Conservation (phyloP, 1,140 invertebrate species). For the Nomia melanderi region DNA sequence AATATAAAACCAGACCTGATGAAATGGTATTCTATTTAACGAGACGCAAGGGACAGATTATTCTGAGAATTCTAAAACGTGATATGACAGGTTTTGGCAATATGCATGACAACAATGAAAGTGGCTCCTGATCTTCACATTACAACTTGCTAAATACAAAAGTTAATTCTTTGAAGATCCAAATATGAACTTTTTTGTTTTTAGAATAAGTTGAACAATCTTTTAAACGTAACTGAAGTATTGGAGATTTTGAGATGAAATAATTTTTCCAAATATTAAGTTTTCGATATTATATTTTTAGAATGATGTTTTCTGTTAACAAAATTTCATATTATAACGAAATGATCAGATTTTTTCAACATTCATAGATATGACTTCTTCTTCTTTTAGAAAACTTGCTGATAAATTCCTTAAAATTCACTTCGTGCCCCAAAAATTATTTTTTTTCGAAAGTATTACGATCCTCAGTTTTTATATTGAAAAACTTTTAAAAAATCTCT, state of each 20-base stretch:
- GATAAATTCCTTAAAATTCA: too few species aligned
- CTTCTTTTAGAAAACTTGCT: too few species aligned
- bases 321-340: too few species aligned
- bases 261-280: too few species aligned
- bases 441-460: neutral
- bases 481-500: neutral
- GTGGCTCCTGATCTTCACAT: neutral
- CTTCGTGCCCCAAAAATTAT: neutral
- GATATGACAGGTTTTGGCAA: neutral
- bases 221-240: too few species aligned
- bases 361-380: too few species aligned
- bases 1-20: constrained; percentile 46
- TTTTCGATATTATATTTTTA: too few species aligned
- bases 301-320: too few species aligned
- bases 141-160: neutral
- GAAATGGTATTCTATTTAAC: constrained; percentile 26
- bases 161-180: neutral
- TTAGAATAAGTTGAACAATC: too few species aligned
- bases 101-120: neutral
- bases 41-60: constrained; percentile 2
- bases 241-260: too few species aligned
- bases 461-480: neutral
- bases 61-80: neutral
- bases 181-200: neutral
- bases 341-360: too few species aligned